Evolutionary conservation across 2,113 vertebrate genomes (phyloP).

Genomic region (Onychostoma macrolepis): DNA sequence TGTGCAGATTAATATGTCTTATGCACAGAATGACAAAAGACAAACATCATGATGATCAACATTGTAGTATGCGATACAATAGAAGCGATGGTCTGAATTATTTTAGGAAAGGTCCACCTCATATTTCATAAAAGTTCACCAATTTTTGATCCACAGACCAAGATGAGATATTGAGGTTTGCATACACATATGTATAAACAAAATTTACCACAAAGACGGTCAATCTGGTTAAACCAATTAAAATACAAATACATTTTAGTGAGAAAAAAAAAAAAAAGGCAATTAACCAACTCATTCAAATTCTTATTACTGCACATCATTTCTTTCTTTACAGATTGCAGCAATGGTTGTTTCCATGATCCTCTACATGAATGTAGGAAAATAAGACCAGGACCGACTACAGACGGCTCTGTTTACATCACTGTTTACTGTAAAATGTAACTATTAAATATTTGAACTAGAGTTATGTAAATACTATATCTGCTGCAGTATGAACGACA

Average conservation of each 20-base stretch:
- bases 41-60: background rate
- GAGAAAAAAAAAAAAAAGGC: background rate
- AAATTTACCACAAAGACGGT: background rate
- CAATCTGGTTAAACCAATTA: background rate
- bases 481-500: background rate
- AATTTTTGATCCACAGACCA: background rate
- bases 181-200: background rate
- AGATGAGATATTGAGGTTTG: background rate
- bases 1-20: background rate
- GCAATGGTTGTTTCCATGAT: slow-evolving; percentile 59
- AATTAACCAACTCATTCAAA: background rate
- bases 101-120: background rate
- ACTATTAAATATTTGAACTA: background rate
- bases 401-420: background rate
- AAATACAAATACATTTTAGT: background rate
- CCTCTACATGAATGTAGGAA: slow-evolving; percentile 49
- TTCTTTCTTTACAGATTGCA: slow-evolving; percentile 48
- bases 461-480: background rate
- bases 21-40: background rate
- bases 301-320: background rate
- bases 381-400: slow-evolving; percentile 31
- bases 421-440: background rate
- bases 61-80: background rate
- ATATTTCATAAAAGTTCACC: background rate
- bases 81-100: background rate